phyloP scores from a whole-genome alignment of 2,113 vertebrate genomes.

The Stegastes partitus region DNA sequence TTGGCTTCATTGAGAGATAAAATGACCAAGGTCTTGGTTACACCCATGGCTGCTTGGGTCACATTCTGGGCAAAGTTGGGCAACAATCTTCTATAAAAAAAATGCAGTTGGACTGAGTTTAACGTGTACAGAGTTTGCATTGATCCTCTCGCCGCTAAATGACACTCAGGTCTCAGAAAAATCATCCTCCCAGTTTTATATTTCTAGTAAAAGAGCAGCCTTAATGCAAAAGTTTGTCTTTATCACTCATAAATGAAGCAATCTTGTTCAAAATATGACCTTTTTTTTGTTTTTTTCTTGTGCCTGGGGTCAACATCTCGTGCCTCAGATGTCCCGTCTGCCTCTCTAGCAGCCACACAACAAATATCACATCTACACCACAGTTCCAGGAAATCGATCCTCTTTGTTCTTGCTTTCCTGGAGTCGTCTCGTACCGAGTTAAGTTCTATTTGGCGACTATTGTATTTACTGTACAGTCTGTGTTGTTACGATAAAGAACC shows the following conservation, averaged over 20 bases:
- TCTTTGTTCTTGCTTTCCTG: conserved; percentile 42
- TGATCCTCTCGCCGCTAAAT: neutral
- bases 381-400: conserved; percentile 64
- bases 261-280: too few species aligned
- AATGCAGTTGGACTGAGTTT: too few species aligned
- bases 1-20: too few species aligned
- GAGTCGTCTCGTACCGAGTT: conserved; percentile 15
- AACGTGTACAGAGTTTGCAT: too few species aligned
- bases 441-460: neutral
- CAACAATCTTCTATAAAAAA: too few species aligned
- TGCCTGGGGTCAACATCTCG: conserved; percentile 26
- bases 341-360: conserved; percentile 47
- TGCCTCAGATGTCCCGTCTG: conserved; percentile 36
- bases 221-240: too few species aligned
- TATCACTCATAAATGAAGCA: too few species aligned
- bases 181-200: too few species aligned
- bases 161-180: neutral
- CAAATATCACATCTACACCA: conserved; percentile 72
- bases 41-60: too few species aligned
- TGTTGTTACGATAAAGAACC: neutral
- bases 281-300: neutral
- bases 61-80: too few species aligned
- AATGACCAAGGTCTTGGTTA: too few species aligned
- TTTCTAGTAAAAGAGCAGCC: too few species aligned
- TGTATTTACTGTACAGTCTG: neutral